Percentiles rank a stretch among this genome's conserved stretches.
Conservation (phyloP, 2,888 invertebrate genomes). For the Cylindroiulus punctatus region DNA sequence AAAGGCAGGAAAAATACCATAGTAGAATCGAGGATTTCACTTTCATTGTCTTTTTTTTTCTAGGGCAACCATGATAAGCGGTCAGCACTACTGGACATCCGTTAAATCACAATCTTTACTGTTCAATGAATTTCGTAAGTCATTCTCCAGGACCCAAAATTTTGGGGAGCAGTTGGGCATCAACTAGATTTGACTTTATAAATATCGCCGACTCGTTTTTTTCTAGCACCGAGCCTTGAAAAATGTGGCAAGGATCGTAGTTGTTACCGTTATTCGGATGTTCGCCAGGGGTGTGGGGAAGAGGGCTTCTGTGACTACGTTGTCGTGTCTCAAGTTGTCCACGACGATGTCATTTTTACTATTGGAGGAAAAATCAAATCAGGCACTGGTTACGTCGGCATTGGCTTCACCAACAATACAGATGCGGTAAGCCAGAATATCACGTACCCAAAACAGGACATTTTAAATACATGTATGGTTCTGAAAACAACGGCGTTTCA, state of each 20-base stretch:
- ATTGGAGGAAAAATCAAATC: slow-evolving; percentile 49
- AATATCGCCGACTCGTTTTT: neutral
- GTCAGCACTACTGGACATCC: slow-evolving; percentile 45
- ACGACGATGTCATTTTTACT: slow-evolving; percentile 52
- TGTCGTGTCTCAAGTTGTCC: slow-evolving; percentile 53
- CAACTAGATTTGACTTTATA: neutral
- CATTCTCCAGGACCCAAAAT: neutral
- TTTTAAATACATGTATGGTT: too few species aligned
- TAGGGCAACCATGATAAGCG: slow-evolving; percentile 53
- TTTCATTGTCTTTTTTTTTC: neutral
- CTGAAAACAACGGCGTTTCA: neutral
- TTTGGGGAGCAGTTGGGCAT: too few species aligned
- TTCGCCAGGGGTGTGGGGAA: neutral
- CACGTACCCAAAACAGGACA: too few species aligned
- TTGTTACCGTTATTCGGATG: slow-evolving; percentile 53
- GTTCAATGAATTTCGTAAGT: slow-evolving; percentile 56
- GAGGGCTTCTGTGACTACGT: slow-evolving; percentile 17
- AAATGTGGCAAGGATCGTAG: slow-evolving; percentile 50
- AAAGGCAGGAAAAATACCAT: too few species aligned
- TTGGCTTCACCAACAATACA: slow-evolving; percentile 45
- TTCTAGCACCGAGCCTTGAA: slow-evolving; percentile 48
- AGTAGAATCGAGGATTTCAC: neutral
- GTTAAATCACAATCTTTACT: slow-evolving; percentile 47
- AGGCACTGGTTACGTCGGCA: slow-evolving; percentile 51
- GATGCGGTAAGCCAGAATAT: slow-evolving; percentile 42